Percentiles rank a stretch among this genome's conserved stretches.
phyloP scores from a whole-genome alignment of 2,113 vertebrate species.

The Oreocharis arfaki region DNA sequence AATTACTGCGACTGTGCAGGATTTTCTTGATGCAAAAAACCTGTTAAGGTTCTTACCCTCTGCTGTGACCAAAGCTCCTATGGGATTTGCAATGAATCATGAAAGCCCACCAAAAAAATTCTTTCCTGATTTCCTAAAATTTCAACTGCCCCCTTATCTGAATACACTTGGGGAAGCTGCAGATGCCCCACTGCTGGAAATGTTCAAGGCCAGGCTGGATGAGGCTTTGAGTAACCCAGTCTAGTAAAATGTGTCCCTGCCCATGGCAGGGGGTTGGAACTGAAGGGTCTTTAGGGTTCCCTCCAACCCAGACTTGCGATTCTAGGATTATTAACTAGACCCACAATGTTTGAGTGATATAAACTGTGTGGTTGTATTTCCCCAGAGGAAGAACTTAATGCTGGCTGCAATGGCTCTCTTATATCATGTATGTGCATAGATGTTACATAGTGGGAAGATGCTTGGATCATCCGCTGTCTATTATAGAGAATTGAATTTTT shows the following conservation, averaged over 20 bases:
- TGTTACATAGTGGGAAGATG: background rate
- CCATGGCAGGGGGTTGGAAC: background rate
- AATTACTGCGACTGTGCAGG: background rate
- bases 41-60: background rate
- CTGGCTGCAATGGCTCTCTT: background rate
- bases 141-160: background rate
- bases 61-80: background rate
- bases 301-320: background rate
- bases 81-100: background rate
- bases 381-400: background rate
- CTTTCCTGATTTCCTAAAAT: background rate
- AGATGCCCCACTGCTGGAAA: background rate
- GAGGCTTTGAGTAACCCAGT: background rate
- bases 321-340: background rate
- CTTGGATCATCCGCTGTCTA: background rate
- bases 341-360: background rate
- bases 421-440: accelerated
- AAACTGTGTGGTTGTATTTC: background rate
- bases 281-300: background rate
- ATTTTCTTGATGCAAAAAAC: background rate
- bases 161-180: background rate
- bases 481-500: background rate
- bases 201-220: background rate
- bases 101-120: background rate
- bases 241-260: background rate